These are phyloP conservation scores for Dendroctonus valens DNA, from an alignment of 1,140 invertebrate species.

Conservation along the genomic window DNA sequence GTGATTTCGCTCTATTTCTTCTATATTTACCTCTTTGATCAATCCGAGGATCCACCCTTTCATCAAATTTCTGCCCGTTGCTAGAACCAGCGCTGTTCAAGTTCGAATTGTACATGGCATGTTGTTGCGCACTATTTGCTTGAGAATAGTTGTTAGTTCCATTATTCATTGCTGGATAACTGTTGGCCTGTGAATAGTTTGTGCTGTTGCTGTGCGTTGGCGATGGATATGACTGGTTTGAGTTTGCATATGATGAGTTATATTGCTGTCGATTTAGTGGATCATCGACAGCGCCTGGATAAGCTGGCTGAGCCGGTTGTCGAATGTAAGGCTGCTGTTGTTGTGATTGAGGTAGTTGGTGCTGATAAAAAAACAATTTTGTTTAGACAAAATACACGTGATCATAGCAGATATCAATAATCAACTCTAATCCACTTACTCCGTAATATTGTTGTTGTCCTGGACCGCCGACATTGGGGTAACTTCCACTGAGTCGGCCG, in stretches of 20 bases:
- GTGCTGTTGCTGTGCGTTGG: slow-evolving; percentile 33
- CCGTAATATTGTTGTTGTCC: slow-evolving; percentile 30
- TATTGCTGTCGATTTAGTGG: slow-evolving; percentile 24
- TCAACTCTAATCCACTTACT: slow-evolving; percentile 10
- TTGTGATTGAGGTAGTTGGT: slow-evolving; percentile 21
- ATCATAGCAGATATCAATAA: background rate
- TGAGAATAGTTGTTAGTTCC: background rate
- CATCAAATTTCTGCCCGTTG: slow-evolving; percentile 36
- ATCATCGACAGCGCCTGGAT: slow-evolving; percentile 28
- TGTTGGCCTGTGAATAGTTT: slow-evolving; percentile 31
- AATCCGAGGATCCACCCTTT: slow-evolving; percentile 22
- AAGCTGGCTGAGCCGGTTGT: slow-evolving; percentile 29
- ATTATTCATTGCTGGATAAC: slow-evolving; percentile 23
- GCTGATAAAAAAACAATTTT: slow-evolving; percentile 4
- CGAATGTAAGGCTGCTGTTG: slow-evolving; percentile 18
- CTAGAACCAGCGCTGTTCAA: slow-evolving; percentile 21
- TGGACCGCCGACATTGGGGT: slow-evolving; percentile 39
- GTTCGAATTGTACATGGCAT: slow-evolving; percentile 1
- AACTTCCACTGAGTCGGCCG: slow-evolving; percentile 38
- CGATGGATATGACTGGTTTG: slow-evolving; percentile 38
- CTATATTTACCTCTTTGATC: slow-evolving; percentile 18
- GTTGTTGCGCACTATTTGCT: slow-evolving; percentile 1
- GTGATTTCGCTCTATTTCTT: too few species aligned
- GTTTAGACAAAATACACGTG: background rate
- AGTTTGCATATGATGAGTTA: slow-evolving; percentile 14